Base-by-base conservation (phyloP, 2,888 invertebrate species). In the Cecidostiba fungosa region DNA sequence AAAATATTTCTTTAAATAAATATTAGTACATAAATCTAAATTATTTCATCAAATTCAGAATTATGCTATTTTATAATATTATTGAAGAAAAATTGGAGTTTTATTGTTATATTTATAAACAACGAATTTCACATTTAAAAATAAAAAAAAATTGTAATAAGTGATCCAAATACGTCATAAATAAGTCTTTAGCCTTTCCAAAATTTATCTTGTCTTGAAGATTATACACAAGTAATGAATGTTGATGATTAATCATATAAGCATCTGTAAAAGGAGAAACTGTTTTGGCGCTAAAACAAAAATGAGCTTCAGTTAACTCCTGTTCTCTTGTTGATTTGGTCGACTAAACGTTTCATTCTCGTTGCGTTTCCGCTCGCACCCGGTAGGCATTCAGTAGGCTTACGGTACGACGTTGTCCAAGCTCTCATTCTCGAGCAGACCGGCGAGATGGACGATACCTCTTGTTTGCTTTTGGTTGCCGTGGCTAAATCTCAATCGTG, bases 271-370 rank as follows among this genome's bases (percentile, higher is more conserved):
- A 43, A 36, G n/a, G 8, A 73, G 12, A 12, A n/a, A 23, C 43
- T 39, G 3, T 0, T 3, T 8, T 3, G 6, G 5, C 16, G 8
- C 2, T 0, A 8, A 36, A 23, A 2, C 2, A n/a, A 8, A 0
- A 16, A n/a, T n/a, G 5, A 26, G 50, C 23, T 81, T 73, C 29
- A 59, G 6, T 14, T 0, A 23, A 1, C 2, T 81, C 43, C 73
- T 81, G 43, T 47, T n/a, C 12, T 39, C 81, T 43, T 73, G 16
- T 29, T 81, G 73, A 59, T 16, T 62, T 39, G n/a, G 26, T 39
- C 29, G 59, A 81, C 54, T 73, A 26, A 26, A 73, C 47, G 81
- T 81, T 50, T 81, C 81, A 66, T 81, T 43, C 81, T 39, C 82
- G 43, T 59, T 36, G 54, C 73, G 62, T 62, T 73, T 59, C 4